Evolutionary conservation across 2,888 invertebrate species (phyloP), one percentile per base, ranked within the genome.

Genomic region (Dascillus cervinus): DNA sequence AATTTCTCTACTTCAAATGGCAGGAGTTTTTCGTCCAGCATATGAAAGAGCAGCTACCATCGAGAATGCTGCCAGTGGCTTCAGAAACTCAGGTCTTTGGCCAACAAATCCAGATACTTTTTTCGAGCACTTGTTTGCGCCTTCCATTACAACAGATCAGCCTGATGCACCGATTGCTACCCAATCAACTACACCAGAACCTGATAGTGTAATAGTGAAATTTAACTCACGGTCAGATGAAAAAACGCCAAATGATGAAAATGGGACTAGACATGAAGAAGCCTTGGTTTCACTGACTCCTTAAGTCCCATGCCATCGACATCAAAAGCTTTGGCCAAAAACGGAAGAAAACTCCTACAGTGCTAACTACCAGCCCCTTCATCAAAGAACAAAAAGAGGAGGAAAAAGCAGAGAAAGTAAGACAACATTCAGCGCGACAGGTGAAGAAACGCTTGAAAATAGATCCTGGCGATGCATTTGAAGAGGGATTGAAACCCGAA

Each of bases 21-120:
- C 29, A 19, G 13, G 20, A 13, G 10, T 29, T 25, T 29, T 34
- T 24, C 13, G 20, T 13, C 9, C 13, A 34, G 28, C 34, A 24
- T 34, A 34, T 19, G 34, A 24, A 29, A 29, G 21, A 29, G 34
- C 29, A 29, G 24, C 34, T 4, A 24, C 11, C 10, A 12, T 29
- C 13, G 19, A 22, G 10, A 33, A 22, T 13, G 27, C 33, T 21
- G 13, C 22, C 5, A 29, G 17, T 33, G 28, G 28, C 21, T 28
- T 33, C 21, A 20, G 4, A 34, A 34, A 34, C 24, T 22, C 24
- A 24, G 28, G 28, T 15, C 19, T n/a, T n/a, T 33, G 28, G 28
- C 27, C 28, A n/a, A 23, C 24, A 28, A 28, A 28, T 33, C 33
- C 33, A 22, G 28, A 28, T 10, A 22, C 17, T 33, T 27, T 33